Evolutionary conservation across 2,797 vertebrate species (phyloP), one percentile per base, ranked within the genome.

Genomic region (Steatocranus sp.): DNA sequence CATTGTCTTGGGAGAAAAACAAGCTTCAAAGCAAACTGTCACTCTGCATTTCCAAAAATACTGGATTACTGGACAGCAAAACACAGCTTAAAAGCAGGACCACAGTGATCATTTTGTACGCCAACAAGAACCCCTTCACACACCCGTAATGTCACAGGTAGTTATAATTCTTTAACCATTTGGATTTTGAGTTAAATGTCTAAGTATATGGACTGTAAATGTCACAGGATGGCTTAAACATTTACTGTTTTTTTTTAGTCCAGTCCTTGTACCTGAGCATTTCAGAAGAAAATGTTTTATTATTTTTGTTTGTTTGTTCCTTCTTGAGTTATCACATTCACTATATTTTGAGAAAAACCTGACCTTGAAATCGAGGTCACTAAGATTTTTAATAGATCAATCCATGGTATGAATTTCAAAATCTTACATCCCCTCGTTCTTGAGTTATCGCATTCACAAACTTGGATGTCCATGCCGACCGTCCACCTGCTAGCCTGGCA

Each of bases 11-110:
- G 4, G 41, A 81, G 48, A 23, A 90, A 66, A 90, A 84, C 32
- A 41, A 38, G 66, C 66, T 87, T 90, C 78, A 85, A 85, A 91
- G 83, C 32, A 86, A 81, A 79, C 48, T 63, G 76, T 77, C 76
- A 68, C 32, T 54, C n/a, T 82, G 79, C 18, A 46, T 36, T 74
- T 87, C 76, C 61, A 76, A 27, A 80, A 30, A 11, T 20, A 78
- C 41, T 41, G 1, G 38, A 78, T 27, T 49, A 17, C 18, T 36
- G 68, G 30, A 17, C 32, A 78, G 75, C 82, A 78, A 78, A 51
- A n/a, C 48, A 27, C 20, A 54, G 46, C 5, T 73, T 50, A 38
- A 85, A 78, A 82, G 63, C 61, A 30, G 66, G 34, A 18, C 34
- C 3, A 11, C 3, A 54, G 49, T 11, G 15, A 49, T 30, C 17